Evolutionary conservation across 2,797 vertebrate species (phyloP).

Genomic region (Numenius phaeopus): DNA sequence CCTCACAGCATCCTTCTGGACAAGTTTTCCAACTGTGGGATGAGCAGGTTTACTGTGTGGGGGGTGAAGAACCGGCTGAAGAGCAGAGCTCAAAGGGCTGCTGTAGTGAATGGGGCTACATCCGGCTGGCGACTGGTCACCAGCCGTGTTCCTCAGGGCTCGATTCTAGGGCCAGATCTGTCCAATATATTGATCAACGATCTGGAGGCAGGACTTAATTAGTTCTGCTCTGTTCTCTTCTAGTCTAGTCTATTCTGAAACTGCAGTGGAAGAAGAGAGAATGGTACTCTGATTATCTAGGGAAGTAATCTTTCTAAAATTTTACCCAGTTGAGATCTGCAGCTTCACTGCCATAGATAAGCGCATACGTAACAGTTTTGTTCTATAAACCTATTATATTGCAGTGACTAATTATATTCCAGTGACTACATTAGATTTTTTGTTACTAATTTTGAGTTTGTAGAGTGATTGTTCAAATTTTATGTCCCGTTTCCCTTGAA

Average conservation of each 20-base stretch:
- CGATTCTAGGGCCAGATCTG: background rate
- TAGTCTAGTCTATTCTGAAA: background rate
- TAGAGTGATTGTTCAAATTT: background rate
- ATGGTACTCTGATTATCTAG: background rate
- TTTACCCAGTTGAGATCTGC: background rate
- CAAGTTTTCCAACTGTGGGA: background rate
- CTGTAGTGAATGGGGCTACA: background rate
- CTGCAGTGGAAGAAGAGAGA: background rate
- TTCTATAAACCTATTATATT: background rate
- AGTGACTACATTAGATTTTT: background rate
- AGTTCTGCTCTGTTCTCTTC: background rate
- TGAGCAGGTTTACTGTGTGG: background rate
- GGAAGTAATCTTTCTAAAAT: background rate
- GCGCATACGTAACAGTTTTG: background rate
- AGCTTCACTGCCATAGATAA: background rate
- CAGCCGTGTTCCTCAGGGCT: background rate
- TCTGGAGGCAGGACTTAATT: background rate
- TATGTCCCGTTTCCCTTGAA: background rate
- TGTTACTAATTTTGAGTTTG: background rate
- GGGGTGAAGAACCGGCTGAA: background rate
- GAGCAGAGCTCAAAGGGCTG: background rate
- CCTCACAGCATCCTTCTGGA: background rate
- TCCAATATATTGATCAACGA: background rate
- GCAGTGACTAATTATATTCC: background rate
- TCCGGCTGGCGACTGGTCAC: background rate